Base-by-base conservation (phyloP, 2,888 invertebrate genomes). In the Tachina lurida region DNA sequence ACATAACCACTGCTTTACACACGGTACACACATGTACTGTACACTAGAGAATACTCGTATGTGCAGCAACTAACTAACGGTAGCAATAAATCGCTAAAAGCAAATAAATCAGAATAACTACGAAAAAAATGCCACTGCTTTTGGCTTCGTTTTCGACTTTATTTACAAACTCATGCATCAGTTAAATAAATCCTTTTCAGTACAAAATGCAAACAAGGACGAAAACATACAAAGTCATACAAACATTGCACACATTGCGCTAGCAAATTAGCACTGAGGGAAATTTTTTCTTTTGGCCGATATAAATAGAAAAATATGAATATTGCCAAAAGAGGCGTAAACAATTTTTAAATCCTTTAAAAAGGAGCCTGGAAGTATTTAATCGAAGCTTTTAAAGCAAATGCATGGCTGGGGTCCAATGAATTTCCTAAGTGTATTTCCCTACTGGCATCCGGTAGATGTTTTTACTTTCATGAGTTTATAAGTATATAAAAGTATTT, bases 61-160 rank as follows among this genome's bases (percentile, higher is more conserved):
- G 63, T 83, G 83, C 71, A 67, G 71, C 84, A 84, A 74, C 79
- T 77, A 90, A 90, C 91, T 80, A 90, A 90, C 91, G 90, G 90
- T 89, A 90, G 91, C 90, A 91, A 91, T 91, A 91, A 91, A 91
- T 91, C 90, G 91, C 90, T 89, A 89, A 89, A 89, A 90, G 91
- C 92, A 91, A 91, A 91, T 91, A 91, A 91, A 91, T 91, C 91
- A 91, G 89, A 89, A 90, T 89, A n/a, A n/a, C n/a, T n/a, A 89
- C 88, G 63, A 90, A 90, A 91, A n/a, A 91, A 91, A 74, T 91
- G 89, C 92, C 91, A 91, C 52, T 65, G 87, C 87, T 84, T 84
- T 71, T 74, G 83, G 83, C 82, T 83, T 82, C 82, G 52, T 67
- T 84, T 81, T 78, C 87, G 88, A 89, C 89, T 89, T 88, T 88